Percentiles rank a stretch among this genome's conserved stretches.
Evolutionary conservation across 2,888 invertebrate species (phyloP).

Genomic region (Rhopalosiphum nymphaeae): DNA sequence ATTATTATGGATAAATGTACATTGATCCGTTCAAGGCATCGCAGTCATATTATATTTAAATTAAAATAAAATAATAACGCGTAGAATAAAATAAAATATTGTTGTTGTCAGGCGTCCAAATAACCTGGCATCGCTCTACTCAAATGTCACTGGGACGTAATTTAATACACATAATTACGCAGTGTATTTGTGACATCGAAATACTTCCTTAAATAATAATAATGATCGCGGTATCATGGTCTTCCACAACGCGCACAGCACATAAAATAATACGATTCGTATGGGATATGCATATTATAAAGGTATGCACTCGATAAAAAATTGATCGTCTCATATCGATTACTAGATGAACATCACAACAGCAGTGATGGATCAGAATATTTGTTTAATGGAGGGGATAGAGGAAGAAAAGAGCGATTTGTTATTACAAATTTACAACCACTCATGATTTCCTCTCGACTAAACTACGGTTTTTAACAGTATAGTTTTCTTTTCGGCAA

Average conservation of each 20-base stretch:
- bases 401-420: too few species aligned
- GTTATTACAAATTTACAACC: too few species aligned
- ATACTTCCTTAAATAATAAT: conserved; percentile 30
- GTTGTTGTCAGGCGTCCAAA: conserved; percentile 45
- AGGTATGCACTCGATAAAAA: background rate
- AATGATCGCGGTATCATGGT: background rate
- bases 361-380: background rate
- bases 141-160: background rate
- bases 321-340: background rate
- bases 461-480: too few species aligned
- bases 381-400: too few species aligned
- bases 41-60: background rate
- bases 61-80: background rate
- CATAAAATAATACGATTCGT: background rate
- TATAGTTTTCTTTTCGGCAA: too few species aligned
- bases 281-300: background rate
- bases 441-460: too few species aligned
- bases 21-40: background rate
- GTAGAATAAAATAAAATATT: background rate
- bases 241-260: background rate
- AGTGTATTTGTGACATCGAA: background rate
- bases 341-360: background rate
- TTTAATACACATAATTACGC: background rate
- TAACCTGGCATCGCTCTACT: background rate
- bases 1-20: background rate